phyloP scores from a whole-genome alignment of 2,888 invertebrate genomes.

The Zaprionus obscuricornis region DNA sequence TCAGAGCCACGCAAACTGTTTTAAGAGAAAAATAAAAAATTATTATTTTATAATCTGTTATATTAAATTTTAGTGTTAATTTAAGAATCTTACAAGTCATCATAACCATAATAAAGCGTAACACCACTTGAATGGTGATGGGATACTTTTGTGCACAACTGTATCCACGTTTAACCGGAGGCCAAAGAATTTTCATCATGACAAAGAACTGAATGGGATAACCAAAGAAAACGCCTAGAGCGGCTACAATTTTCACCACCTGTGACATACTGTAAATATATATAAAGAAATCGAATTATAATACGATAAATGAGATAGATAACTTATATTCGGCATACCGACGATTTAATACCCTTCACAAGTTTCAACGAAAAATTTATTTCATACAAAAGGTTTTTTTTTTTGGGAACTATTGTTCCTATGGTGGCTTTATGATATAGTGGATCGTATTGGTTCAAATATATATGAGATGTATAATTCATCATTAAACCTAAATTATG shows the following conservation, averaged over 20 bases:
- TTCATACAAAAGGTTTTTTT: no score
- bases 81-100: slow-evolving; percentile 91
- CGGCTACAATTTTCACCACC: slow-evolving; percentile 91
- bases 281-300: neutral
- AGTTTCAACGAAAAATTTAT: no score
- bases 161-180: slow-evolving; percentile 86
- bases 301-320: no score
- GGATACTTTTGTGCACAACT: slow-evolving; percentile 85
- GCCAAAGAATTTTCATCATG: slow-evolving; percentile 95
- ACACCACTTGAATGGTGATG: slow-evolving; percentile 87
- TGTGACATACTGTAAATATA: slow-evolving; percentile 88
- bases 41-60: neutral
- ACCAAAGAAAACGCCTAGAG: slow-evolving; percentile 93
- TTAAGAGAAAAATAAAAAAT: slow-evolving; percentile 59
- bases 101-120: slow-evolving; percentile 89
- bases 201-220: slow-evolving; percentile 99
- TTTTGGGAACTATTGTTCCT: no score
- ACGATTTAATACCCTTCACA: no score
- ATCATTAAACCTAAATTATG: no score
- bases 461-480: no score
- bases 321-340: no score
- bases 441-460: no score
- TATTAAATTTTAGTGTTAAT: neutral
- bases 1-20: slow-evolving; percentile 90
- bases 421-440: no score